Evolutionary conservation across 2,888 invertebrate species (phyloP), one percentile per base, ranked within the genome.

Genomic region (Papilio elwesi): DNA sequence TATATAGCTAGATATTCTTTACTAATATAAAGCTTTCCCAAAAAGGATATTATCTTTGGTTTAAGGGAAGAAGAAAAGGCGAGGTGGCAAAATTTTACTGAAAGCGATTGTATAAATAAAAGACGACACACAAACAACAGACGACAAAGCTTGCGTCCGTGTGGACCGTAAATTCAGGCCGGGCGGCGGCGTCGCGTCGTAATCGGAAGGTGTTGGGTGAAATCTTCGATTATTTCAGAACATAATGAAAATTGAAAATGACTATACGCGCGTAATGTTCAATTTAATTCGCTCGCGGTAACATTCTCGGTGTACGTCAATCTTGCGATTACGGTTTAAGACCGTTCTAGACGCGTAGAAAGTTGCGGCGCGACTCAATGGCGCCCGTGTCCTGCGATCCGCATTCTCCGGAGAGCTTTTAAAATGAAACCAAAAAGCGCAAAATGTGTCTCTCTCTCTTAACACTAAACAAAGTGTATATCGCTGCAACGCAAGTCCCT

Each of bases 331-430:
- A 92, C 92, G 84, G 92, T 91, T 90, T 91, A 92, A 91, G 87
- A 90, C 86, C 86, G 90, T 85, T 93, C 90, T 93, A 93, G 92
- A 93, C 91, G 88, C 86, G 93, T 93, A 93, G 93, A 93, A 93
- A 93, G 93, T 93, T 91, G 92, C 82, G 93, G 87, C 93, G 93
- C 93, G 93, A 92, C 93, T 88, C 82, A 76, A 80, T 85, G 93
- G 93, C 93, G 93, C 93, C 93, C 86, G 86, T 87, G 91, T 93
- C 93, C 93, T 92, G 93, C 90, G 89, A 90, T 87, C 87, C 90
- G 92, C 90, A 90, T 91, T 92, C 90, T 88, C 88, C 90, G 88
- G 88, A 65, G 85, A 85, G 85, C 84, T 85, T 73, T 88, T 85
- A 86, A 89, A 90, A 91, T 85, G 85, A 85, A 86, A 89, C 82